These are phyloP conservation scores for Trachymyrmex cornetzi DNA, from an alignment of 1,140 invertebrate species.

Conservation along the genomic window DNA sequence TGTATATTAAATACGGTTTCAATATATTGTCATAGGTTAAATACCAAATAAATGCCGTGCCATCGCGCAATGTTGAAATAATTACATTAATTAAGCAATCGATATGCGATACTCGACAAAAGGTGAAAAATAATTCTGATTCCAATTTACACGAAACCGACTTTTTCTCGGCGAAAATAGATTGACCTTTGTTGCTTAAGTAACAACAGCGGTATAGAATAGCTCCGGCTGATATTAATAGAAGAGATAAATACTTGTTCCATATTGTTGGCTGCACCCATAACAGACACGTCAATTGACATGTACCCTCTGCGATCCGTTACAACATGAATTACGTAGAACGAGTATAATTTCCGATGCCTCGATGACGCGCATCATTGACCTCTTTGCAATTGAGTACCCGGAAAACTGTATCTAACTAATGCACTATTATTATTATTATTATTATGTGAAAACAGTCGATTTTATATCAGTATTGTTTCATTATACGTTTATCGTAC, in stretches of 20 bases:
- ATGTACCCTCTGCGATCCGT: conserved; percentile 39
- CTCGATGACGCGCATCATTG: conserved; percentile 39
- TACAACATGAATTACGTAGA: conserved; percentile 46
- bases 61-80: background rate
- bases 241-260: conserved; percentile 49
- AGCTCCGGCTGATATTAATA: conserved; percentile 42
- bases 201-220: conserved; percentile 33
- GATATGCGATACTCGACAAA: background rate
- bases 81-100: background rate
- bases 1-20: background rate
- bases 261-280: conserved; percentile 17
- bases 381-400: conserved; percentile 32
- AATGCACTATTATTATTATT: conserved; percentile 5
- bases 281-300: conserved; percentile 56
- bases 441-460: conserved; percentile 1
- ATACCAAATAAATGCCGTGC: background rate
- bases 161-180: conserved; percentile 34
- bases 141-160: conserved; percentile 9
- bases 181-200: conserved; percentile 38
- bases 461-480: background rate
- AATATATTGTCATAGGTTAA: background rate
- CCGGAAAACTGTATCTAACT: background rate
- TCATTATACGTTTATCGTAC: background rate
- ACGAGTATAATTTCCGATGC: conserved; percentile 45
- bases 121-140: conserved; percentile 12